Evolutionary conservation across 2,797 vertebrate genomes (phyloP).

Genomic region (Arnoldichthys spilopterus): DNA sequence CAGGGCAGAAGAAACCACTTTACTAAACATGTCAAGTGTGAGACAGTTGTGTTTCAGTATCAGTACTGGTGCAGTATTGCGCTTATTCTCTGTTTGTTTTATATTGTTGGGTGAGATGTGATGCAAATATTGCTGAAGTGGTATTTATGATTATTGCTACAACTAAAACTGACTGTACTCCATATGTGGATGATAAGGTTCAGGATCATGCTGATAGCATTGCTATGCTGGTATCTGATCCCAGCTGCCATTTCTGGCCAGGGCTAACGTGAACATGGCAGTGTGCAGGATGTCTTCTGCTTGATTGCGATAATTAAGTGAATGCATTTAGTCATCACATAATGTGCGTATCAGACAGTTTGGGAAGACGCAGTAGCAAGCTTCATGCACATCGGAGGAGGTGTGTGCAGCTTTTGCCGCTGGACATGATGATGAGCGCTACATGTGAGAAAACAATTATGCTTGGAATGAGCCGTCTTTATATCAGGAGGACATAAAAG

Average conservation of each 20-base stretch:
- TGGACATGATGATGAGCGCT: neutral
- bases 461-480: neutral
- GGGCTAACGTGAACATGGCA: neutral
- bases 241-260: too few relatives aligned
- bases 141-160: neutral
- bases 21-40: neutral
- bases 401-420: neutral
- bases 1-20: neutral
- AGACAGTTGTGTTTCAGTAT: neutral
- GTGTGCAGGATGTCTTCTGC: neutral
- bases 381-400: neutral
- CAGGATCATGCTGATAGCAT: neutral
- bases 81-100: neutral
- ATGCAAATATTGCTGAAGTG: neutral
- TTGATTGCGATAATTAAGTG: neutral
- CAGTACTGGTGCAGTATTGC: neutral
- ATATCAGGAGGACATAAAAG: neutral
- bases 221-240: neutral
- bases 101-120: neutral
- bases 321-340: neutral
- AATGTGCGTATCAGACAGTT: neutral
- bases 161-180: neutral
- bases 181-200: neutral
- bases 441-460: neutral
- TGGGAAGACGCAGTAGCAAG: neutral